Percentiles rank a stretch among this genome's conserved stretches.
Evolutionary conservation across 2,888 invertebrate genomes (phyloP).

Genomic region (Ochropacha duplaris): DNA sequence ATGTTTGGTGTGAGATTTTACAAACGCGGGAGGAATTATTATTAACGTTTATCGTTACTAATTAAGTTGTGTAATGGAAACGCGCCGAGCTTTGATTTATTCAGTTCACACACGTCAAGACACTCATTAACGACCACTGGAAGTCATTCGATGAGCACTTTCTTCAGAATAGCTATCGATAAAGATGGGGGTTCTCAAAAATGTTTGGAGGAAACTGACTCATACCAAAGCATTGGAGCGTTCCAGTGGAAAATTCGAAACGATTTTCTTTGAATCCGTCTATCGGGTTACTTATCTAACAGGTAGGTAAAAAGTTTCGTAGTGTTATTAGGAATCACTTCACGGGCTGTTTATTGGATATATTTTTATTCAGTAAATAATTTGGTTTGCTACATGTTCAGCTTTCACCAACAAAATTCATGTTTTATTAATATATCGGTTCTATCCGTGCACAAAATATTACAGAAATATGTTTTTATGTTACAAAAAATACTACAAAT

Average conservation of each 20-base stretch:
- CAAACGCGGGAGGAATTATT: neutral
- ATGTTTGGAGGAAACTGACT: slow-evolving; percentile 51
- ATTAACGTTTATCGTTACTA: neutral
- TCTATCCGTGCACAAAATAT: no score
- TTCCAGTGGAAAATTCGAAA: slow-evolving; percentile 58
- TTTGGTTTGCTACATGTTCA: no score
- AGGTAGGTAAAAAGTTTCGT: slow-evolving; percentile 58
- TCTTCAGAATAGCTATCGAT: neutral
- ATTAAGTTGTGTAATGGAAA: slow-evolving; percentile 28
- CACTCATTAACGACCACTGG: neutral
- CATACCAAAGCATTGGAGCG: slow-evolving; percentile 56
- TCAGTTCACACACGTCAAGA: slow-evolving; percentile 5
- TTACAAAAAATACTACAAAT: no score
- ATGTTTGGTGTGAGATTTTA: neutral
- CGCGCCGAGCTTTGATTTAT: slow-evolving; percentile 23
- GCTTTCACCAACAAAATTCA: no score
- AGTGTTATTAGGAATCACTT: neutral
- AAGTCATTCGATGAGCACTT: neutral
- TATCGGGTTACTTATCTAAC: slow-evolving; percentile 60
- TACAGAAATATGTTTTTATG: no score
- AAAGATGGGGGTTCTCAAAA: slow-evolving; percentile 44
- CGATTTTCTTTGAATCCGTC: slow-evolving; percentile 61
- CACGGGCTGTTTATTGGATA: neutral
- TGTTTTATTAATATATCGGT: no score
- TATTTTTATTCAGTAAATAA: neutral